These are phyloP conservation scores for Sceloporus undulatus DNA, from an alignment of 2,113 vertebrate genomes.

Conservation along the genomic window DNA sequence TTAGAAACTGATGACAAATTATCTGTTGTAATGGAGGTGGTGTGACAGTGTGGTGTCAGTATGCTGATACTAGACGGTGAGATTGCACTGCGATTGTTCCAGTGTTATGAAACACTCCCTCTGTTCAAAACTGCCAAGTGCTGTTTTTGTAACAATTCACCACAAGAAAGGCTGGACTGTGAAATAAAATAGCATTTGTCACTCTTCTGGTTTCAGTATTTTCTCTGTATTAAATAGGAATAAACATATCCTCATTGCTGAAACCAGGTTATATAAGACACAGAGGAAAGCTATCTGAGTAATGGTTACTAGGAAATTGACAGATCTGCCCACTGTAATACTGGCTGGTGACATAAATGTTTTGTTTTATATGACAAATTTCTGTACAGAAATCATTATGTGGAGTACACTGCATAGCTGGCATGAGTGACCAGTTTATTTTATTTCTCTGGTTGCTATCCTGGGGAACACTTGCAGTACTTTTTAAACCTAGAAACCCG, in stretches of 20 bases:
- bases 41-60: not conserved
- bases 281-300: slow-evolving; percentile 53
- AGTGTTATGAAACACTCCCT: slow-evolving; percentile 28
- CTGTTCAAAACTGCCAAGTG: not conserved
- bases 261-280: not conserved
- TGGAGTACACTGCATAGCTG: not conserved
- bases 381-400: no score
- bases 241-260: not conserved
- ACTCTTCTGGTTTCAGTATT: slow-evolving; percentile 15
- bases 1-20: slow-evolving; percentile 11
- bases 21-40: not conserved
- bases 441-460: not conserved
- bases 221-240: slow-evolving; percentile 9
- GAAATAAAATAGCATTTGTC: slow-evolving; percentile 17
- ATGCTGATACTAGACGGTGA: slow-evolving; percentile 10
- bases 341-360: not conserved
- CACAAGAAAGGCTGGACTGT: not conserved
- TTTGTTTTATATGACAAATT: not conserved
- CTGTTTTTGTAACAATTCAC: slow-evolving; percentile 2
- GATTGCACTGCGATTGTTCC: slow-evolving; percentile 4
- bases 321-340: not conserved
- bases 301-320: slow-evolving; percentile 14
- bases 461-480: no score
- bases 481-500: no score
- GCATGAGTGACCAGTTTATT: not conserved